These are phyloP conservation scores for Nymphicus hollandicus DNA, from an alignment of 2,113 vertebrate species.

Conservation along the genomic window DNA sequence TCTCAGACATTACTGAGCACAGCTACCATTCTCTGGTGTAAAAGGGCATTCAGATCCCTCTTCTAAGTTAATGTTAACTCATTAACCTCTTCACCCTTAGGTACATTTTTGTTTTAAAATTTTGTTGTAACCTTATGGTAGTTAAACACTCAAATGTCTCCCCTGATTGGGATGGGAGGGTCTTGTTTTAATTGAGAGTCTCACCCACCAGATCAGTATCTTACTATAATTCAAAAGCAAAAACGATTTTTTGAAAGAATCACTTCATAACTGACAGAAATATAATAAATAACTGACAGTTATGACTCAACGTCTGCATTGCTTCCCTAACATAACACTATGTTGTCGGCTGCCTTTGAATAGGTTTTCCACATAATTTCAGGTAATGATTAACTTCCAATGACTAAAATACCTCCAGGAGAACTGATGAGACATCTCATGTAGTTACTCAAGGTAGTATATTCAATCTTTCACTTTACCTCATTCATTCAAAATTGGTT, in stretches of 20 bases:
- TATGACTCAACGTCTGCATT: conserved; percentile 67
- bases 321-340: conserved; percentile 49
- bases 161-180: not conserved
- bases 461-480: not conserved
- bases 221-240: not conserved
- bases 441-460: not conserved
- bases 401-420: conserved; percentile 60
- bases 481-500: not conserved
- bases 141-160: not conserved
- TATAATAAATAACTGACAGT: conserved; percentile 45
- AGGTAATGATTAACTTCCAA: conserved; percentile 68
- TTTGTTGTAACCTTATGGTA: not conserved
- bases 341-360: not conserved
- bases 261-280: not conserved
- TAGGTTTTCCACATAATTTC: conserved; percentile 16
- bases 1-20: not conserved
- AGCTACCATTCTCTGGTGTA: not conserved
- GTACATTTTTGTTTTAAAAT: not conserved
- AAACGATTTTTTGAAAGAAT: not conserved
- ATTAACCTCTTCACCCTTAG: not conserved
- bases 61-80: not conserved
- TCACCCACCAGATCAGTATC: not conserved
- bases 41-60: not conserved
- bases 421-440: not conserved
- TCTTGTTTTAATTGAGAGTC: not conserved